These are phyloP conservation scores for Oxytorus armatus DNA, from an alignment of 2,888 invertebrate species.

Conservation along the genomic window DNA sequence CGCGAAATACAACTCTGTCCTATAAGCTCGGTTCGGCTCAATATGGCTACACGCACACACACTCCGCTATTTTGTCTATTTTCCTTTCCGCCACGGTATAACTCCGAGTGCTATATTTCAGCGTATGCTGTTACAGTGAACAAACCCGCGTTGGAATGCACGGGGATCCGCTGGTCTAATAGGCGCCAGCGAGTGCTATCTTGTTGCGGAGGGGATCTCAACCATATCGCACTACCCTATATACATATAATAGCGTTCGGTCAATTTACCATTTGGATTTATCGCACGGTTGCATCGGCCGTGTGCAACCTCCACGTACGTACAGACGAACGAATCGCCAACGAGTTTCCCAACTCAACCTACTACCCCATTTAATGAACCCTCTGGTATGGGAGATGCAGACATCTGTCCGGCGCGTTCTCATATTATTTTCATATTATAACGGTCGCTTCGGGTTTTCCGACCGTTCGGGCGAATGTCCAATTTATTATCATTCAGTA, in stretches of 20 bases:
- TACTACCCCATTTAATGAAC: conserved; percentile 39
- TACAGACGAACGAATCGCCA: conserved; percentile 17
- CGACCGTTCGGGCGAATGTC: conserved; percentile 5
- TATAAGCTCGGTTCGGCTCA: conserved; percentile 6
- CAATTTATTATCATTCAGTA: conserved; percentile 11
- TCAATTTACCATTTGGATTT: conserved; percentile 60
- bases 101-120: conserved; percentile 13
- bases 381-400: conserved; percentile 3
- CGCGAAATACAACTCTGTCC: neutral
- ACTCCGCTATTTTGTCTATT: conserved; percentile 15
- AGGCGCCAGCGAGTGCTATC: conserved; percentile 47
- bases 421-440: conserved; percentile 63
- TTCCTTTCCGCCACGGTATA: conserved; percentile 1
- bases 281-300: conserved; percentile 54
- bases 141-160: conserved; percentile 25
- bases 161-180: conserved; percentile 38
- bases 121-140: conserved; percentile 34
- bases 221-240: neutral
- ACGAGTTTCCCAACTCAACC: conserved; percentile 32
- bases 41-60: conserved; percentile 5
- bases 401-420: conserved; percentile 44
- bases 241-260: conserved; percentile 9
- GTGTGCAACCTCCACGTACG: neutral
- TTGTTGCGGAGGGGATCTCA: conserved; percentile 36
- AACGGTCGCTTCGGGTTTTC: conserved; percentile 20